Base-by-base conservation (phyloP, 2,888 invertebrate genomes). In the Folsomia candida region DNA sequence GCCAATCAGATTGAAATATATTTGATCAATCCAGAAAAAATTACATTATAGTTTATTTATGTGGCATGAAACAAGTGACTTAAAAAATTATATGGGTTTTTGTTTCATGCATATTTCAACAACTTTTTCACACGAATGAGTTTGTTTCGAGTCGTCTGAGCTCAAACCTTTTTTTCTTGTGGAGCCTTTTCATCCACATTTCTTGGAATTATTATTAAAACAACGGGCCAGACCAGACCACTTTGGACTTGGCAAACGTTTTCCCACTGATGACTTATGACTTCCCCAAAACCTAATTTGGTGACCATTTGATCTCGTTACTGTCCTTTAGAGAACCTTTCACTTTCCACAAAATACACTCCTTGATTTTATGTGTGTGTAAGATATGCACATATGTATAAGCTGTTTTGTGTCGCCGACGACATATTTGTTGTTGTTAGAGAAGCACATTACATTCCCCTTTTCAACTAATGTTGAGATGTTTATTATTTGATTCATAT, bases 121-220 rank as follows among this genome's bases (percentile, higher is more conserved):
- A 37, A 37, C 14, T 9, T 37, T 37, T 37, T 37, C 37, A 37
- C 37, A 37, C 37, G 37, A 14, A 14, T 37, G 4, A 9, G n/a
- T n/a, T n/a, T n/a, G n/a, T n/a, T n/a, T n/a, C n/a, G n/a, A n/a
- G n/a, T n/a, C n/a, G n/a, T n/a, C n/a, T n/a, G n/a, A n/a, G n/a
- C n/a, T n/a, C n/a, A n/a, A n/a, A n/a, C 14, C 37, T 9, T 37
- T 37, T 59, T 20, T 59, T 6, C 20, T 2, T 14, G 4, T 59
- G 22, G 59, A 59, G 59, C 24, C 59, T 22, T 57, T 57, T 57
- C 57, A 25, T 24, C 22, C 22, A 4, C 26, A 18, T 59, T 59
- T 59, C 59, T 59, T 24, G 25, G 59, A 59, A 59, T 59, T 59
- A 14, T 37, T 37, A n/a, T n/a, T n/a, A n/a, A n/a, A n/a, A n/a